Conservation (phyloP, 2,113 vertebrate genomes). For the Callocephalon fimbriatum region DNA sequence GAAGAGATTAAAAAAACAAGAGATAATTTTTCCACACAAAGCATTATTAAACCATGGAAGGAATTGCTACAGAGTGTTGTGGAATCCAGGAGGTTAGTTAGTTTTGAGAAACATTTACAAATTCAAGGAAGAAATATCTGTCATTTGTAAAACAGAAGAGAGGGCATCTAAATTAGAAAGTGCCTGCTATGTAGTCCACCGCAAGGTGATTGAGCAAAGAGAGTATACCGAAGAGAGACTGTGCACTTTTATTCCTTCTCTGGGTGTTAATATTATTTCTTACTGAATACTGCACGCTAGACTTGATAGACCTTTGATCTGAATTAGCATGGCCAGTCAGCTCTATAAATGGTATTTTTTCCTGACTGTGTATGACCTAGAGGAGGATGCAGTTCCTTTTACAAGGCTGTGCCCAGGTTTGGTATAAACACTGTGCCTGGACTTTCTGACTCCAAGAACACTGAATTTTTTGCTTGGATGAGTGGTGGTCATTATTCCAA, state of each 20-base stretch:
- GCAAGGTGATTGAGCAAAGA: not conserved
- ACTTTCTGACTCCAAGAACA: not conserved
- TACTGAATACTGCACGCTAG: not conserved
- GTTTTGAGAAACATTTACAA: not conserved
- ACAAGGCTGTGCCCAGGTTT: not conserved
- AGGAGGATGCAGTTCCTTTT: not conserved
- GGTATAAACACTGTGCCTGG: not conserved
- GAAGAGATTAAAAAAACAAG: not conserved
- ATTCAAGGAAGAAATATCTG: not conserved
- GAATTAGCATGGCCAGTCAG: not conserved
- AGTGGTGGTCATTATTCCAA: not conserved
- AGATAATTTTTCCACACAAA: not conserved
- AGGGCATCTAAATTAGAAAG: not conserved
- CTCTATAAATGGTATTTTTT: not conserved
- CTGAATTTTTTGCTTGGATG: not conserved
- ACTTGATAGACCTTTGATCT: not conserved
- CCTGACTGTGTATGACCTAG: accelerated
- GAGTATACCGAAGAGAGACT: not conserved
- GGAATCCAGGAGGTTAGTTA: not conserved
- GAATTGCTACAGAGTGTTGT: not conserved
- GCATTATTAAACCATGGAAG: not conserved
- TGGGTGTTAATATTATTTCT: not conserved
- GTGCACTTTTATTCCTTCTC: not conserved
- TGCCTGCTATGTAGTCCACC: not conserved
- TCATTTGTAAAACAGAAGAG: not conserved